A percentile compares a stretch with the other conserved stretches of the same genome.
phyloP scores from a whole-genome alignment of 2,113 vertebrate species.

The Neotoma lepida region DNA sequence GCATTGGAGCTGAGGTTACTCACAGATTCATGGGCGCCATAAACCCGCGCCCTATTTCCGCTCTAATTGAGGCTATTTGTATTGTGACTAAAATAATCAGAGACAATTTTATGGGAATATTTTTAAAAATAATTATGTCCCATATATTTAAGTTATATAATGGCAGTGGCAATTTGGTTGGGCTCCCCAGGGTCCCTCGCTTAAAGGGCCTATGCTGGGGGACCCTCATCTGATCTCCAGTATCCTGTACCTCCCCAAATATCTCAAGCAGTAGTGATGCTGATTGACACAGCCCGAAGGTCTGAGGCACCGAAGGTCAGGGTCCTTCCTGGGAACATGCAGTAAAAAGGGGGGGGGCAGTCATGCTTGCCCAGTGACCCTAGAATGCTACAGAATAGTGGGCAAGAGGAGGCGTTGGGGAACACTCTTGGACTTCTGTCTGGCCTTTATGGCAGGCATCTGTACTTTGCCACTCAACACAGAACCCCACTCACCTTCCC shows the following conservation, averaged over 20 bases:
- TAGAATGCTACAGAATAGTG: not conserved
- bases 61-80: constrained; percentile 82
- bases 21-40: constrained; percentile 74
- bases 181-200: not conserved
- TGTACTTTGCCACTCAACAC: not conserved
- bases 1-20: constrained; percentile 45
- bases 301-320: not conserved
- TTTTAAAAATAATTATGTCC: constrained; percentile 73
- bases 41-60: constrained; percentile 75
- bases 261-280: not conserved
- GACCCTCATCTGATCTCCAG: not conserved
- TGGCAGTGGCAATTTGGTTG: not conserved
- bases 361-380: not conserved
- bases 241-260: not conserved
- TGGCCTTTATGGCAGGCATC: not conserved
- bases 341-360: not conserved
- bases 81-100: constrained; percentile 81
- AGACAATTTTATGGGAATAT: constrained; percentile 81
- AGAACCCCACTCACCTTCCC: rapidly evolving
- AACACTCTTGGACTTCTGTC: not conserved
- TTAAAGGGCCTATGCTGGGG: not conserved
- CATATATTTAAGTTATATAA: constrained; percentile 75
- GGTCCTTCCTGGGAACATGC: not conserved
- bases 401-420: not conserved
- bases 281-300: not conserved